Percentiles rank a stretch among this genome's conserved stretches.
Evolutionary conservation across 2,888 invertebrate genomes (phyloP).

Genomic region (Galerucella calmariensis): DNA sequence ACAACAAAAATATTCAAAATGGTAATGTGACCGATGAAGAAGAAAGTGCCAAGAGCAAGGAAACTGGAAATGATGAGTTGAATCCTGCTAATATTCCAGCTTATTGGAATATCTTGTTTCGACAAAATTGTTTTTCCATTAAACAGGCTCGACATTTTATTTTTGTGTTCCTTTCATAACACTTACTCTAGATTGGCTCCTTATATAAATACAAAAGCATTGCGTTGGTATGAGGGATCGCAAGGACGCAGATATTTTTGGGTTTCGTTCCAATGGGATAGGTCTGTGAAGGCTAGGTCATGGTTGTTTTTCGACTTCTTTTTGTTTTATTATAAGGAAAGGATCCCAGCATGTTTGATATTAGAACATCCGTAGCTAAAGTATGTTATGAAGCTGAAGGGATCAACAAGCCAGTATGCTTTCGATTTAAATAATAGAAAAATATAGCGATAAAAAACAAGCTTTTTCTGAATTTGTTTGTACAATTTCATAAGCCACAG

Average conservation of each 20-base stretch:
- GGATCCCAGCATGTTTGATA: slow-evolving; percentile 18
- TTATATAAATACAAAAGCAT: slow-evolving; percentile 15
- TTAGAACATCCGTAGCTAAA: not conserved
- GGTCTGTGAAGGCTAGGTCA: slow-evolving; percentile 22
- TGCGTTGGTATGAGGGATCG: slow-evolving; percentile 24
- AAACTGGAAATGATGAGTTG: no score
- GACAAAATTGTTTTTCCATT: no score
- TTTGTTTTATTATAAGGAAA: slow-evolving; percentile 14
- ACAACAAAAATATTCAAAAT: no score
- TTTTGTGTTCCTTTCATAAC: not conserved
- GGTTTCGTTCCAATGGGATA: slow-evolving; percentile 6
- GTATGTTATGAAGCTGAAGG: not conserved
- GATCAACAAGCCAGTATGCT: not conserved
- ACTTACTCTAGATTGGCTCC: not conserved
- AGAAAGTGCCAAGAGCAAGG: no score
- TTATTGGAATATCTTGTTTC: no score
- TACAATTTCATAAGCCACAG: not conserved
- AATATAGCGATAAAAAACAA: not conserved
- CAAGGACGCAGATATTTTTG: slow-evolving; percentile 24
- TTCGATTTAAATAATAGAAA: not conserved
- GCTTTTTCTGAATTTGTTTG: not conserved
- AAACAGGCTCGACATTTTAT: no score
- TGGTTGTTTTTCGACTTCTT: slow-evolving; percentile 23
- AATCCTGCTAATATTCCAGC: no score
- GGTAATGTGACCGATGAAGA: no score